Evolutionary conservation across 1,140 invertebrate genomes (phyloP), one percentile per base, ranked within the genome.

Genomic region (Magallana ariakensis): DNA sequence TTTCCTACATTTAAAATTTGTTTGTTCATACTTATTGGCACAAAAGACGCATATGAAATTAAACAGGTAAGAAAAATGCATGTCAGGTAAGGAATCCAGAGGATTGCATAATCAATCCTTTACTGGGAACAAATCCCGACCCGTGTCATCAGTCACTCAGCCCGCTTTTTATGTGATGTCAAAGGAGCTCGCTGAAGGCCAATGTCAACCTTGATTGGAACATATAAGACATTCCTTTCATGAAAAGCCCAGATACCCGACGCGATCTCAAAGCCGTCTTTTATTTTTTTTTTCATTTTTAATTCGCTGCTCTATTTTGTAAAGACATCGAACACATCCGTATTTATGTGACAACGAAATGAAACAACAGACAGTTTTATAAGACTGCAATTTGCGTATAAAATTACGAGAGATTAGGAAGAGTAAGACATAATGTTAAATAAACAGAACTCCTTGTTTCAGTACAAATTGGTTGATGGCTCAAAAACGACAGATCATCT

Each of bases 21-120:
- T 75, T 26, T 75, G 66, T 75, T 75, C 66, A 75, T 75, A 75
- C 66, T 75, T 75, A 75, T 75, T 75, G 66, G 66, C 66, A 75
- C 66, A 75, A 33, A 75, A 26, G 22, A 33, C 66, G 66, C 66
- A 75, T 75, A 75, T 75, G 66, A 75, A 75, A 75, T 75, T 75
- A 75, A 75, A 75, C 66, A 75, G 66, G 66, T 75, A 75, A 75
- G 66, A 26, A 26, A 75, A 75, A 75, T 75, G 66, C 66, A 75
- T 75, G 66, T 75, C 66, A 75, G 66, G 66, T 22, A 75, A 75
- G 22, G 66, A 75, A 75, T 75, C 26, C 22, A 19, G 66, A 19
- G 22, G 66, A 75, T 75, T 75, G 66, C 66, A 75, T 75, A 75
- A 75, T 75, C 66, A 75, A 75, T 19, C 22, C 66, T 75, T 26